A percentile compares a stretch with the other conserved stretches of the same genome.
Evolutionary conservation across 2,888 invertebrate genomes (phyloP).

Genomic region (Tricholauxania praeusta): DNA sequence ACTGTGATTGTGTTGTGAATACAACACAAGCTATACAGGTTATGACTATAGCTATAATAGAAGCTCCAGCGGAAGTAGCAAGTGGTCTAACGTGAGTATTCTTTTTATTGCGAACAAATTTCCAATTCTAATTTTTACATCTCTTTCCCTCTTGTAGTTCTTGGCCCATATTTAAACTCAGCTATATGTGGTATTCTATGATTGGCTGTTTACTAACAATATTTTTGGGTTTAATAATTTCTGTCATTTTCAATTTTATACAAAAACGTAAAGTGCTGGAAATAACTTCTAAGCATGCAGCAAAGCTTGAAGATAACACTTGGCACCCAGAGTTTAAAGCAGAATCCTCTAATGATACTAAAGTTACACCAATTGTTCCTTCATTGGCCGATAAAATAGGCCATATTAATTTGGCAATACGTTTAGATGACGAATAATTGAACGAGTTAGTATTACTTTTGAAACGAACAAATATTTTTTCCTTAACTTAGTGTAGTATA

Average conservation of each 20-base stretch:
- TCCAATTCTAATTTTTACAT: background rate
- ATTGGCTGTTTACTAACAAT: constrained; percentile 82
- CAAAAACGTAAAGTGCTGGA: constrained; percentile 60
- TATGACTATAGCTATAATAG: background rate
- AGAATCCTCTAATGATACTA: constrained; percentile 32
- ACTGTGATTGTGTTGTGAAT: constrained; percentile 63
- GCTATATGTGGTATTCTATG: constrained; percentile 91
- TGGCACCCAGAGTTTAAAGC: constrained; percentile 48
- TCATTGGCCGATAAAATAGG: constrained; percentile 48
- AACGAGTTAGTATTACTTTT: background rate
- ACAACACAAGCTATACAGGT: constrained; percentile 44
- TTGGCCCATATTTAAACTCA: constrained; percentile 77
- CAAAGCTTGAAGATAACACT: constrained; percentile 47
- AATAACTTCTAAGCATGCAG: constrained; percentile 54
- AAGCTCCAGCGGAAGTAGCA: background rate
- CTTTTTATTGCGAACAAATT: constrained; percentile 11
- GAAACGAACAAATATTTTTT: constrained; percentile 10
- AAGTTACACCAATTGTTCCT: constrained; percentile 19
- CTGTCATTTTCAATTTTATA: constrained; percentile 72
- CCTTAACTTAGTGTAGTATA: background rate
- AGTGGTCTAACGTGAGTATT: constrained; percentile 54
- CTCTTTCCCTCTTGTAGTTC: constrained; percentile 50
- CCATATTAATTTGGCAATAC: constrained; percentile 63
- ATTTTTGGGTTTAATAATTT: constrained; percentile 78
- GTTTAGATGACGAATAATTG: constrained; percentile 62